A percentile compares a stretch with the other conserved stretches of the same genome.
phyloP scores from a whole-genome alignment of 2,888 invertebrate genomes.

The Corbicula japonica region DNA sequence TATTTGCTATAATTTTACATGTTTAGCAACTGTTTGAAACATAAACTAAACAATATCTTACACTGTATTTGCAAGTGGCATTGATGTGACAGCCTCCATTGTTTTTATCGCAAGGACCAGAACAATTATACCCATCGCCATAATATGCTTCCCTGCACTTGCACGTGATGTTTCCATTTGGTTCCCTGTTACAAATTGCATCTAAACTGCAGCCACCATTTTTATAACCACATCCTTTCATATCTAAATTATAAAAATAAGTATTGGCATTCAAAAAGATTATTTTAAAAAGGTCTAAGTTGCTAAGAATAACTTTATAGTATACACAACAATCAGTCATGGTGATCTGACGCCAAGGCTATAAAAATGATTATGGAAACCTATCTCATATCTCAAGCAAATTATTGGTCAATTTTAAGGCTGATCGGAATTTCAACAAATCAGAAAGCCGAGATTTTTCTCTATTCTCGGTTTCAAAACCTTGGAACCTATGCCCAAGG shows the following conservation, averaged over 20 bases:
- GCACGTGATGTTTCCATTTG: slow-evolving; percentile 63
- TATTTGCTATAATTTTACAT: too few species aligned
- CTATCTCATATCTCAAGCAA: too few species aligned
- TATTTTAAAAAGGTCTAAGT: not conserved
- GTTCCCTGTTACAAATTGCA: slow-evolving; percentile 65
- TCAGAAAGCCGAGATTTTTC: too few species aligned
- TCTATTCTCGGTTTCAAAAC: too few species aligned
- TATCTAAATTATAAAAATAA: slow-evolving; percentile 54
- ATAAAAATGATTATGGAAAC: too few species aligned
- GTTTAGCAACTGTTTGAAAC: too few species aligned
- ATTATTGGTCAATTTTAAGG: too few species aligned
- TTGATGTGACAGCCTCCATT: slow-evolving; percentile 77
- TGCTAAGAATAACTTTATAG: too few species aligned
- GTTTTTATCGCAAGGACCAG: slow-evolving; percentile 70
- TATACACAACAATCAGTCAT: too few species aligned
- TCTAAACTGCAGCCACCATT: slow-evolving; percentile 78
- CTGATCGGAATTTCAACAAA: too few species aligned
- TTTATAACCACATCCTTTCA: slow-evolving; percentile 71
- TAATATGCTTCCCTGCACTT: slow-evolving; percentile 70
- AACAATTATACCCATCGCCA: slow-evolving; percentile 76
- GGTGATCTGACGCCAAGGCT: too few species aligned
- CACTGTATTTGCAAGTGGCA: slow-evolving; percentile 69
- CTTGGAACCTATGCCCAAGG: too few species aligned
- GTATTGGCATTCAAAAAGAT: not conserved
- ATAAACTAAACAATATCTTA: slow-evolving; percentile 56